Percentiles rank a stretch among this genome's conserved stretches.
Conservation (phyloP, 2,888 invertebrate genomes). For the Desoria tigrina region DNA sequence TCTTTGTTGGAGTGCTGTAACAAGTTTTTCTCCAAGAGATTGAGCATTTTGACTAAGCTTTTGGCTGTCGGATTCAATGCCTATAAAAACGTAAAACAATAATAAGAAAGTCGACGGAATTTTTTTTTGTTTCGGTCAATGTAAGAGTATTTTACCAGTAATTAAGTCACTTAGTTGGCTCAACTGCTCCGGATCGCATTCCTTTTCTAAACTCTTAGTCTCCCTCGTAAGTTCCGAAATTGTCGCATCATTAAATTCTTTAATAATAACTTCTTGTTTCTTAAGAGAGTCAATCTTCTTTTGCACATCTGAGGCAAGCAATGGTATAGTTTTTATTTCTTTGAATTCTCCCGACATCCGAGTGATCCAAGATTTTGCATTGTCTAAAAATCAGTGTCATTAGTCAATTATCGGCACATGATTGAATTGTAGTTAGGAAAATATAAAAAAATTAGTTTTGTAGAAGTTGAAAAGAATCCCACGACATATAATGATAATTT, state of each 20-base stretch:
- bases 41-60: neutral
- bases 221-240: slow-evolving; percentile 75
- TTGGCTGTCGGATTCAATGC: neutral
- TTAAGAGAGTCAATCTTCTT: slow-evolving; percentile 76
- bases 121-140: too few species aligned
- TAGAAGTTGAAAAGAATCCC: too few species aligned
- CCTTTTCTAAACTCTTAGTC: slow-evolving; percentile 72
- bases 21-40: slow-evolving; percentile 67
- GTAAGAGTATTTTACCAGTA: too few species aligned
- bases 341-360: slow-evolving; percentile 71
- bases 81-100: neutral
- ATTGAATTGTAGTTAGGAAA: too few species aligned
- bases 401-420: too few species aligned
- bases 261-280: slow-evolving; percentile 73
- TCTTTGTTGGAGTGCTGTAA: slow-evolving; percentile 73
- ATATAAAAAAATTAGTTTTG: too few species aligned
- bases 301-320: slow-evolving; percentile 80
- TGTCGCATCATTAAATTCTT: slow-evolving; percentile 73
- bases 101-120: too few species aligned
- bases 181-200: slow-evolving; percentile 69
- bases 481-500: too few species aligned
- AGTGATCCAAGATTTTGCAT: slow-evolving; percentile 76
- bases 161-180: slow-evolving; percentile 54
- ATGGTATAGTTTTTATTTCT: slow-evolving; percentile 62
- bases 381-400: slow-evolving; percentile 63